Evolutionary conservation across 2,888 invertebrate species (phyloP), one percentile per base, ranked within the genome.

Genomic region (Cyclophora albipunctata): DNA sequence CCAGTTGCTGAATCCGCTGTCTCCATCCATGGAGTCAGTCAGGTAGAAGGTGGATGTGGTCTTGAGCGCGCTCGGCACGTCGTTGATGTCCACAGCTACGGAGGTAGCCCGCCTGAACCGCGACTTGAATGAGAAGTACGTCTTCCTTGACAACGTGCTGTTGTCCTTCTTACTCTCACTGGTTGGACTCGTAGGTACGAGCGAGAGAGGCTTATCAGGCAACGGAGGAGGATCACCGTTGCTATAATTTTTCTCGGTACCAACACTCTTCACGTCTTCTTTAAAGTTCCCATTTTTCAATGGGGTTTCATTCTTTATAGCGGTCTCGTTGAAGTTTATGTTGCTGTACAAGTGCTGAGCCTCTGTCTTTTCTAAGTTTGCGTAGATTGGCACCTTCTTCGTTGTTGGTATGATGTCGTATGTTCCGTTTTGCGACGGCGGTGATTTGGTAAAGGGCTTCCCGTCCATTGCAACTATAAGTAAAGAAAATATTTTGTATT

Each of bases 11-110:
- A 91, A 91, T 40, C 91, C 91, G 2, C 91, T 91, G 67, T 92
- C 92, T 2, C 91, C 88, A 63, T 93, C 91, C 62, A 91, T 91
- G 0, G 92, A 90, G 58, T 93, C 92, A 46, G 92, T 92, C 62
- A 94, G 75, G 67, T 94, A 94, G 74, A 94, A 94, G 0, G 93
- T 93, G 46, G 94, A 93, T 58, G 92, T 91, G 0, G 92, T 90
- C 62, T 90, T 89, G 50, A 91, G 62, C 2, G 90, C 84, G 57
- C 88, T 88, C 0, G 90, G 90, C 42, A 90, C 79, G n/a, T 90
- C 90, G 45, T 90, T 88, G 34, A 89, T 83, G 55, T 90, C 90
- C 20, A 90, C 81, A 2, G 90, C 90, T 56, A 92, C 71, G 6
- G 91, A 91, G 42, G 90, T 86, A 44, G 91, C 91, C 51, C 92